Conservation (phyloP, 2,888 invertebrate genomes). For the Ypsolopha sequella region DNA sequence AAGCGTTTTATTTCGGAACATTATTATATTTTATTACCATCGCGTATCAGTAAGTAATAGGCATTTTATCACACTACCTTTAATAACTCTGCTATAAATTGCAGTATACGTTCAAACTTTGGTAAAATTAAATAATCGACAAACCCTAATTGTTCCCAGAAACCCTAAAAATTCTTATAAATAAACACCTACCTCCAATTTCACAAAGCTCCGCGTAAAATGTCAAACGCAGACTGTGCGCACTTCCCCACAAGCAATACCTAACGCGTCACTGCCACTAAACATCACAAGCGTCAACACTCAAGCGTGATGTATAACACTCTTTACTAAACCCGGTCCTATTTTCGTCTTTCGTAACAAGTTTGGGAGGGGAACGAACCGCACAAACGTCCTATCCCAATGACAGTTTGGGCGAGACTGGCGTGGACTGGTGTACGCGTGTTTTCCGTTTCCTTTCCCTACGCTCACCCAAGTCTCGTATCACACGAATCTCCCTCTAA, state of each 20-base stretch:
- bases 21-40: too few species aligned
- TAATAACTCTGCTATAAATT: too few species aligned
- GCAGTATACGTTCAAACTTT: too few species aligned
- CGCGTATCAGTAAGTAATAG: too few species aligned
- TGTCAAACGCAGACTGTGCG: background rate
- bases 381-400: slow-evolving; percentile 24
- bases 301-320: background rate
- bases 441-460: too few species aligned
- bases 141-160: too few species aligned
- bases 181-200: background rate
- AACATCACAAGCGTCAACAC: background rate
- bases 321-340: slow-evolving; percentile 23
- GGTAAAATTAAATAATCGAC: too few species aligned
- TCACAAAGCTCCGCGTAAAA: background rate
- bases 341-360: slow-evolving; percentile 54
- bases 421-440: slow-evolving; percentile 6
- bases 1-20: too few species aligned
- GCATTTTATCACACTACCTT: too few species aligned
- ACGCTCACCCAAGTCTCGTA: too few species aligned
- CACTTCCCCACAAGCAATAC: background rate
- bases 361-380: slow-evolving; percentile 16
- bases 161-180: too few species aligned
- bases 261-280: background rate
- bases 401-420: slow-evolving; percentile 34
- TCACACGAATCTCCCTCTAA: too few species aligned